phyloP scores from a whole-genome alignment of 2,113 vertebrate genomes.

The Theropithecus gelada region DNA sequence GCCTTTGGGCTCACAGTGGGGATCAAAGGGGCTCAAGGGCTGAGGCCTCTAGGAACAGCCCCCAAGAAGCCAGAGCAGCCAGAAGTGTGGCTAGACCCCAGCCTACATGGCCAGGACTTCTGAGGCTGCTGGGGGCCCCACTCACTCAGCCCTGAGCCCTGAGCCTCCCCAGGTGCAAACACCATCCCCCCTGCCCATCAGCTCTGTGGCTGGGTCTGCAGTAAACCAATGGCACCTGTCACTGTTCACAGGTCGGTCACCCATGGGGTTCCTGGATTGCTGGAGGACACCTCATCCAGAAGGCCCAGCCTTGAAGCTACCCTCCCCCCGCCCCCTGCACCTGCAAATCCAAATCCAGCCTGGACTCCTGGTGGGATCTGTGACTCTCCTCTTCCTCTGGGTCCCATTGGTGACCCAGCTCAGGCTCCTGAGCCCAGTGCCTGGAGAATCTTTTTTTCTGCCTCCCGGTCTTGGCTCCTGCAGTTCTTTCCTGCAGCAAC shows the following conservation, averaged over 20 bases:
- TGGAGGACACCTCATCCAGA: background rate
- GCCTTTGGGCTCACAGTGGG: background rate
- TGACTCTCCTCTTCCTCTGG: background rate
- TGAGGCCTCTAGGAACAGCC: background rate
- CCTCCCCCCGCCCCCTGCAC: background rate
- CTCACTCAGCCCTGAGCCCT: background rate
- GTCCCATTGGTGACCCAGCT: slow-evolving; percentile 20
- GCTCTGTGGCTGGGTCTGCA: background rate
- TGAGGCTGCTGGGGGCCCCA: background rate
- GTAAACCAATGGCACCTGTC: background rate
- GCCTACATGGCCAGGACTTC: background rate
- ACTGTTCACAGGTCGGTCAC: background rate
- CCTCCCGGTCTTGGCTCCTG: background rate
- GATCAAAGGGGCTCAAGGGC: background rate
- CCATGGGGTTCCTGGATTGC: background rate
- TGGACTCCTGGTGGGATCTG: background rate
- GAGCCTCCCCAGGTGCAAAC: background rate
- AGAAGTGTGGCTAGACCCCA: too few relatives aligned
- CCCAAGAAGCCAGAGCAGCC: background rate
- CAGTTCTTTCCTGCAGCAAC: background rate
- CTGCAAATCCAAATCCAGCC: background rate
- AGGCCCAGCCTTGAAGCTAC: background rate
- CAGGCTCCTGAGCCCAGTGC: background rate
- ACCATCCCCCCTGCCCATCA: background rate
- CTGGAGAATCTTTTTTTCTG: rapidly evolving